Evolutionary conservation across 2,797 vertebrate species (phyloP).

Genomic region (Podarcis lilfordi): DNA sequence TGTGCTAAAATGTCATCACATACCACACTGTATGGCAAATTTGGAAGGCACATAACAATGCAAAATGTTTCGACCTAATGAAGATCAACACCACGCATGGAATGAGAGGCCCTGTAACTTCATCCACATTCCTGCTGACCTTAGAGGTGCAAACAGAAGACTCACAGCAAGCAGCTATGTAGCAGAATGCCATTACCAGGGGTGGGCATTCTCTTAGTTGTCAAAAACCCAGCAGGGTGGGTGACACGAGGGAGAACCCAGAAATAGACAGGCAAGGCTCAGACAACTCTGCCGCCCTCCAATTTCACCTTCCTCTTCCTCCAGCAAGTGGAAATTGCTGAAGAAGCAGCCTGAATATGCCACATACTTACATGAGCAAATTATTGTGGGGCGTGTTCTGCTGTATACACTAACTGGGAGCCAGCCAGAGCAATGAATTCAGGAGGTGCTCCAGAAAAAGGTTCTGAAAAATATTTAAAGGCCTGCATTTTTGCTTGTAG

Average conservation of each 20-base stretch:
- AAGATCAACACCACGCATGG: neutral
- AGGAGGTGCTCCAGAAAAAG: neutral
- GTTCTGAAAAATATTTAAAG: neutral
- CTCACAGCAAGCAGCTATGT: neutral
- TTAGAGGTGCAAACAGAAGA: neutral
- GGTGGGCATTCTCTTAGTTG: neutral
- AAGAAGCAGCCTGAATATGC: neutral
- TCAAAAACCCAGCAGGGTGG: neutral
- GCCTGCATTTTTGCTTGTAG: neutral
- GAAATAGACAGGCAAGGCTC: neutral
- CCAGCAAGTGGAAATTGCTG: neutral
- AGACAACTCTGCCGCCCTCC: neutral
- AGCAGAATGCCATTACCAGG: neutral
- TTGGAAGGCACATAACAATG: neutral
- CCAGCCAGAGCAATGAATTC: neutral
- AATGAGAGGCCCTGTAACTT: neutral
- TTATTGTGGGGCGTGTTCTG: neutral
- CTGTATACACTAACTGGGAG: no score
- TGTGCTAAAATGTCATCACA: neutral
- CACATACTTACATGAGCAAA: neutral
- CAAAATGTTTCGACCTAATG: neutral
- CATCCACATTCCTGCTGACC: slow-evolving; percentile 2
- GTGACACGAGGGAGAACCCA: neutral
- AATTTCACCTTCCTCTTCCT: neutral
- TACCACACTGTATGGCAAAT: neutral